A percentile compares a stretch with the other conserved stretches of the same genome.
Evolutionary conservation across 2,113 vertebrate genomes (phyloP).

Genomic region (Grallaria varia): DNA sequence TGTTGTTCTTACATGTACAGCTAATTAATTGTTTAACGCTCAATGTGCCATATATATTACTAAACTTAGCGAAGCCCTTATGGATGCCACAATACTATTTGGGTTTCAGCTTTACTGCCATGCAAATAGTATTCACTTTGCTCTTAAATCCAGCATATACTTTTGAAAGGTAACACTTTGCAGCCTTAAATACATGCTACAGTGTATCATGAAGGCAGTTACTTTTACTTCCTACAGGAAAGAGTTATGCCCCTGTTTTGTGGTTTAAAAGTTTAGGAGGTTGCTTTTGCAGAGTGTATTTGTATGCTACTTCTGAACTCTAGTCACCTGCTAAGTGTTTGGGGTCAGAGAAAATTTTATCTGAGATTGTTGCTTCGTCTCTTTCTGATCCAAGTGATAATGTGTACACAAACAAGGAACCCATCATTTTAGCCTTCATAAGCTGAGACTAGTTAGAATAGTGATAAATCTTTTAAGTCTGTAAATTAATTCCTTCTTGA

Average conservation of each 20-base stretch:
- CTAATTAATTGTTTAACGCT: neutral
- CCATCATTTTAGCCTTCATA: neutral
- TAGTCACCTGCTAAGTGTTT: neutral
- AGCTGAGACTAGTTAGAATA: neutral
- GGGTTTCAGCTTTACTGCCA: neutral
- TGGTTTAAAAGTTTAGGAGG: neutral
- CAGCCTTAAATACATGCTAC: neutral
- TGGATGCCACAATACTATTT: neutral
- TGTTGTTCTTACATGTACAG: neutral
- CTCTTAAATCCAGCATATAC: neutral
- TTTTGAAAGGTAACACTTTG: neutral
- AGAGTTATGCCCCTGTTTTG: neutral
- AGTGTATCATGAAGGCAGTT: neutral
- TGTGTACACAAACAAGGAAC: neutral
- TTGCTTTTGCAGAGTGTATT: neutral
- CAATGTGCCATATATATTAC: accelerated
- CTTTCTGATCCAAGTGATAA: neutral
- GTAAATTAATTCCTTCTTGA: neutral
- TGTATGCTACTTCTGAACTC: neutral
- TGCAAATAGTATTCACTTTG: neutral
- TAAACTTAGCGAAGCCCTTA: neutral
- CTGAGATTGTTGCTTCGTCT: neutral
- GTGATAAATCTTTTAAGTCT: neutral
- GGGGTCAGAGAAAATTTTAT: neutral
- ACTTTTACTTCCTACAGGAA: neutral